A percentile compares a stretch with the other conserved stretches of the same genome.
phyloP scores from a whole-genome alignment of 2,888 invertebrate genomes.

The Ophonus ardosiacus region DNA sequence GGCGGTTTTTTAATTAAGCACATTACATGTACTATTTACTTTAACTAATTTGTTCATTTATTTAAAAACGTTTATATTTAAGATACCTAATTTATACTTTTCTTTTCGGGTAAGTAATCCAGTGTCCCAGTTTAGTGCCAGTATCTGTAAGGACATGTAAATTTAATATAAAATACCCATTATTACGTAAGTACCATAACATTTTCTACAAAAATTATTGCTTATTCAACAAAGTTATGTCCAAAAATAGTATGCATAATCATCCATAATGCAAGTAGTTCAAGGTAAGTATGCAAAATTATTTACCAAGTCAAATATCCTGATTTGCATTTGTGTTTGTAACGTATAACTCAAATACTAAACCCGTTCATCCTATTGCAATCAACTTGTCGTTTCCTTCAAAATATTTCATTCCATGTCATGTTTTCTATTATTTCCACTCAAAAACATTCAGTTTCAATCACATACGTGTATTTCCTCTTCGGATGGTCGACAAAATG shows the following conservation, averaged over 20 bases:
- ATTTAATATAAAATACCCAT: no score
- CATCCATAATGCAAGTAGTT: not conserved
- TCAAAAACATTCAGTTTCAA: slow-evolving; percentile 49
- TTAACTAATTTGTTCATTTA: no score
- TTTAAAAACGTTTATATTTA: no score
- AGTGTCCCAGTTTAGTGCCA: no score
- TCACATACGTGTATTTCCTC: slow-evolving; percentile 21
- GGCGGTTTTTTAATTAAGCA: no score
- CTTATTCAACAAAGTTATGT: no score
- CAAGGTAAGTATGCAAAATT: not conserved
- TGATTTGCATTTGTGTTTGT: not conserved
- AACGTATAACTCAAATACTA: not conserved
- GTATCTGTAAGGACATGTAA: no score
- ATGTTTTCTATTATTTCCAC: slow-evolving; percentile 26
- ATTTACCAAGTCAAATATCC: not conserved
- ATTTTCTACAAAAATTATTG: no score
- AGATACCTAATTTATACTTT: no score
- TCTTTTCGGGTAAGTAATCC: no score
- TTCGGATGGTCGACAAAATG: slow-evolving; percentile 6
- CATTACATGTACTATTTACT: no score
- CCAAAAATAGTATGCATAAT: not conserved
- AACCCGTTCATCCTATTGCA: not conserved
- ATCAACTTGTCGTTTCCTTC: not conserved
- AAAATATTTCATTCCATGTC: not conserved
- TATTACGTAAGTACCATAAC: no score